A percentile compares a stretch with the other conserved stretches of the same genome.
Conservation (phyloP, 2,888 invertebrate genomes). For the Drosophila multiciliata region DNA sequence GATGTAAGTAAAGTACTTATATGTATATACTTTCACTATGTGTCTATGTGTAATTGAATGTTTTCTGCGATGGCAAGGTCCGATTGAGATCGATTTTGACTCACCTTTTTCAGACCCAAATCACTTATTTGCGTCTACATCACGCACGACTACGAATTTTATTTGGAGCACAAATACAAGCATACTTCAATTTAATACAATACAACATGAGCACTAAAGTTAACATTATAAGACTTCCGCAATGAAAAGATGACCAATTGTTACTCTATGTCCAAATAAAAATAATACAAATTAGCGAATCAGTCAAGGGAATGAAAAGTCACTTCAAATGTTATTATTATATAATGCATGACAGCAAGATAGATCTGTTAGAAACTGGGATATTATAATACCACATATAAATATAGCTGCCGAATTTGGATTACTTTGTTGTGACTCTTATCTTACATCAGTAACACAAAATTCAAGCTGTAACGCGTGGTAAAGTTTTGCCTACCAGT, state of each 20-base stretch:
- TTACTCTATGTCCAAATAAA: conserved; percentile 26
- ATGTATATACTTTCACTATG: conserved; percentile 29
- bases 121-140: conserved; percentile 25
- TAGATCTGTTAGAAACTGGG: conserved; percentile 47
- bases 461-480: conserved; percentile 38
- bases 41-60: conserved; percentile 9
- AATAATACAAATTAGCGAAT: conserved; percentile 42
- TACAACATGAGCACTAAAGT: conserved; percentile 11
- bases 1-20: not conserved
- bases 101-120: conserved; percentile 24
- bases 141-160: conserved; percentile 43
- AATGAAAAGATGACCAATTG: conserved; percentile 57
- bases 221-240: conserved; percentile 59
- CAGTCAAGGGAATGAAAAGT: conserved; percentile 33
- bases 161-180: conserved; percentile 42
- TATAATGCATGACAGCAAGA: conserved; percentile 18
- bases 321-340: conserved; percentile 12
- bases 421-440: conserved; percentile 49
- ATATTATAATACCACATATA: conserved; percentile 22
- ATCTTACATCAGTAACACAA: conserved; percentile 19
- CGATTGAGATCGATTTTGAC: conserved; percentile 34
- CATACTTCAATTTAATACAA: conserved; percentile 21
- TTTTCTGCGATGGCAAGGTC: conserved; percentile 16
- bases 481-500: conserved; percentile 13
- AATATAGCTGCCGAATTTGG: conserved; percentile 11